These are phyloP conservation scores for Bradypodion ventrale DNA, from an alignment of 2,797 vertebrate genomes.

Conservation along the genomic window DNA sequence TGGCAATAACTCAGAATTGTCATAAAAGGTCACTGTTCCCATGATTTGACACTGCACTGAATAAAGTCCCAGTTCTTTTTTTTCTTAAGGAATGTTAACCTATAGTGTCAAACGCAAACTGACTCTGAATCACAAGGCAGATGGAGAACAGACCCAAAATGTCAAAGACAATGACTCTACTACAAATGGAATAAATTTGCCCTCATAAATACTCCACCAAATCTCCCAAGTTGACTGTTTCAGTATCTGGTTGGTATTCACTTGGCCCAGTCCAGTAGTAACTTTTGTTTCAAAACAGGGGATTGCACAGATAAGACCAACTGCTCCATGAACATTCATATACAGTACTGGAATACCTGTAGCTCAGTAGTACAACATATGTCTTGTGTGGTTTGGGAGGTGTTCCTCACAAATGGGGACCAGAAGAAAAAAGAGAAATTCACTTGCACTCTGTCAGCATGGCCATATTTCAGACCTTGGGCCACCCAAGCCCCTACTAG, in stretches of 20 bases:
- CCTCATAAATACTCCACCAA: neutral
- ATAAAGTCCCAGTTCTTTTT: slow-evolving; percentile 7
- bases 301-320: neutral
- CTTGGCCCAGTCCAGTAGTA: neutral
- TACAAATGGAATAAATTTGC: slow-evolving; percentile 2
- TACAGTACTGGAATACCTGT: neutral
- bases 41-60: slow-evolving; percentile 28
- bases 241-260: neutral
- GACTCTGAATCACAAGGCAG: slow-evolving; percentile 3
- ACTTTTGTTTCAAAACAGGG: no score
- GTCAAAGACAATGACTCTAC: neutral
- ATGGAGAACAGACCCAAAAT: neutral
- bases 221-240: neutral
- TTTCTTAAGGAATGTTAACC: neutral
- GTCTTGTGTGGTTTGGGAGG: neutral
- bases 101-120: slow-evolving; percentile 17
- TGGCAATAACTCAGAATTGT: slow-evolving; percentile 30
- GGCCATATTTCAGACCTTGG: no score
- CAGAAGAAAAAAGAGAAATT: no score
- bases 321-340: neutral
- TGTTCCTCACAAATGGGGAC: no score
- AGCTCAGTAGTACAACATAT: neutral
- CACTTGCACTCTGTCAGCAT: no score
- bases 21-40: slow-evolving; percentile 23
- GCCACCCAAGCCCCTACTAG: no score